Conservation (phyloP, 2,113 vertebrate species). For the Rostratula benghalensis region DNA sequence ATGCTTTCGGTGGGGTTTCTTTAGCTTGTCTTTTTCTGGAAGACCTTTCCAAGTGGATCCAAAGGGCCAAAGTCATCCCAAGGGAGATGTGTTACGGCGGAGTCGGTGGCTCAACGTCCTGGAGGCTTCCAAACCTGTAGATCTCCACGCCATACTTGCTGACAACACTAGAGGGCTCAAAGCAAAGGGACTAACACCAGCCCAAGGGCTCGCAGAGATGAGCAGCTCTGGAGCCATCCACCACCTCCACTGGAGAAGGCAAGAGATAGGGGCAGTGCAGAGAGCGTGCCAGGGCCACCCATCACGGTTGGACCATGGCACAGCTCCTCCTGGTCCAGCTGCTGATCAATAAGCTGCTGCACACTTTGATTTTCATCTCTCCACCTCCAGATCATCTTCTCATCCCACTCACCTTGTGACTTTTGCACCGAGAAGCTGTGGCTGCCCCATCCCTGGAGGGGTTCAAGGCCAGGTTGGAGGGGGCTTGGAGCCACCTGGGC, state of each 20-base stretch:
- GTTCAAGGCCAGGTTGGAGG: too few species aligned
- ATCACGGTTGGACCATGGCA: not conserved
- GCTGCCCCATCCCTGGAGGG: too few species aligned
- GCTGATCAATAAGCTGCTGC: not conserved
- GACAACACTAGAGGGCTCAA: constrained; percentile 33
- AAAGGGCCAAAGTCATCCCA: not conserved
- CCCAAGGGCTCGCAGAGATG: not conserved
- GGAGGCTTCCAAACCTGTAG: not conserved
- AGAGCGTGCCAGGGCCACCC: not conserved
- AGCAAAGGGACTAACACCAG: not conserved
- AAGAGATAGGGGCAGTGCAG: not conserved
- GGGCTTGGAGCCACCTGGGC: too few species aligned
- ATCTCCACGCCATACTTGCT: not conserved
- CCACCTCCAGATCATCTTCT: not conserved
- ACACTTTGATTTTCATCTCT: not conserved
- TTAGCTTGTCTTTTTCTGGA: not conserved
- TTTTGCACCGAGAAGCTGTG: too few species aligned
- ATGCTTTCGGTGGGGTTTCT: not conserved
- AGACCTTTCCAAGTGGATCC: not conserved
- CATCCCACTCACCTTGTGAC: not conserved
- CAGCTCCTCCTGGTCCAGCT: not conserved
- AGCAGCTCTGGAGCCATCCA: not conserved
- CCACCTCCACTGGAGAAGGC: not conserved
- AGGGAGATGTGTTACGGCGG: fast-evolving
- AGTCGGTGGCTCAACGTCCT: not conserved